Base-by-base conservation (phyloP, 2,888 invertebrate genomes). In the Oxyteleia sp. region DNA sequence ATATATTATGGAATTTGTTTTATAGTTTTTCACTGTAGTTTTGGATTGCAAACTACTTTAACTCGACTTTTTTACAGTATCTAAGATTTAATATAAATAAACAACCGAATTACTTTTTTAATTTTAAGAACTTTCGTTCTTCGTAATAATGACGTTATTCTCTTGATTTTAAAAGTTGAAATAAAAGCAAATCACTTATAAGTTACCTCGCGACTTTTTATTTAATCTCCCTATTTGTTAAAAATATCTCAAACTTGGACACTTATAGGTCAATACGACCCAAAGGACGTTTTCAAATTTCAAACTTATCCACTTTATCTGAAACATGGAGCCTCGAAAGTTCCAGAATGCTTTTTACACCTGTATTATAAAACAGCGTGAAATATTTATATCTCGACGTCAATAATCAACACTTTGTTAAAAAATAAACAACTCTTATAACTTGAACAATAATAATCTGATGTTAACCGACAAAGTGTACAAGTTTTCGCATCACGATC, bases 401-500 rank as follows among this genome's bases (percentile, higher is more conserved):
- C 26, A 26, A 26, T 26, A 53, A 53, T 53, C 11, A 53, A 8
- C 4, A 32, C 32, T 20, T 43, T 8, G 2, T 13, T 45, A 64
- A 7, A 49, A 15, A 20, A 51, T 20, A 49, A 49, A 49, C 29
- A 47, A n/a, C n/a, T n/a, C n/a, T 32, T 45, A 2, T 47, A 23
- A 5, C 15, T 7, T 61, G 45, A 63, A 41, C 10, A 23, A 41
- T 15, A 23, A 38, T 72, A 79, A 32, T 47, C 41, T 23, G 32
- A 43, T 45, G 53, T 15, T 49, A 18, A 32, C 16, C 13, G 10
- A 26, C 23, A 32, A 72, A 61, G 55, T 26, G 38, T 26, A 45
- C 29, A 59, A 59, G 53, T 45, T 61, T 66, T 68, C 53, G 32
- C 41, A 47, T 16, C 38, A 79, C 35, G 47, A 63, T 71, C 45